phyloP scores from a whole-genome alignment of 2,797 vertebrate genomes.

The Nannoperca obscura region DNA sequence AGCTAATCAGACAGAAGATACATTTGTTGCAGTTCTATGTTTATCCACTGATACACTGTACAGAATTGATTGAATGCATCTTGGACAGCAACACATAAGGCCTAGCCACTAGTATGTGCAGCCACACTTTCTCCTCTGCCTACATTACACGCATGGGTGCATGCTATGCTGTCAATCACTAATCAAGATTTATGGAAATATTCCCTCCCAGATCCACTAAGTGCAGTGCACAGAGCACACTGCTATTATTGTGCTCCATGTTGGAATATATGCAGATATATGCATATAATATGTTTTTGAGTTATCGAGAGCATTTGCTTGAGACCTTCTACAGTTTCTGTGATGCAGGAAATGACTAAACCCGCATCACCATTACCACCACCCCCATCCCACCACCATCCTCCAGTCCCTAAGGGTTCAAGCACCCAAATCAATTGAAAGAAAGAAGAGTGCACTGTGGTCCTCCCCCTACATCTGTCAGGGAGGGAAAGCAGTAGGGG shows the following conservation, averaged over 20 bases:
- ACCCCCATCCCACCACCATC: conserved; percentile 67
- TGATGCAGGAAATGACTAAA: conserved; percentile 78
- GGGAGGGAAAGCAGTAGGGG: conserved; percentile 84
- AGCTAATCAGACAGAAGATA: conserved; percentile 33
- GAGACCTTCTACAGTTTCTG: conserved; percentile 60
- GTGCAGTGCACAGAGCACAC: conserved; percentile 21
- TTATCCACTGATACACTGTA: conserved; percentile 18
- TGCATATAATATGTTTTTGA: conserved; percentile 63
- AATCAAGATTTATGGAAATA: conserved; percentile 77
- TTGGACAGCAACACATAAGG: conserved; percentile 18
- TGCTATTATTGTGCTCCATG: conserved; percentile 27
- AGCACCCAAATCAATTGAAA: conserved; percentile 88
- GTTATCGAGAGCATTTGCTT: conserved; percentile 52
- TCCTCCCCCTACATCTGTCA: conserved; percentile 89
- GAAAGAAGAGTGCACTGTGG: conserved; percentile 83
- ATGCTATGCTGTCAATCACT: conserved; percentile 69
- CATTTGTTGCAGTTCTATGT: background rate
- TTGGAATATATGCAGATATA: conserved; percentile 69
- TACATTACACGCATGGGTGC: conserved; percentile 76
- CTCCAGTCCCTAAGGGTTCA: conserved; percentile 81
- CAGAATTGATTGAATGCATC: conserved; percentile 28
- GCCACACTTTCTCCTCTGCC: conserved; percentile 62
- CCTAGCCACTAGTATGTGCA: conserved; percentile 51
- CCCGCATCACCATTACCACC: conserved; percentile 63
- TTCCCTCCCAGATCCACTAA: conserved; percentile 43